phyloP scores from a whole-genome alignment of 2,888 invertebrate species.

The Rhynchonema sp. region DNA sequence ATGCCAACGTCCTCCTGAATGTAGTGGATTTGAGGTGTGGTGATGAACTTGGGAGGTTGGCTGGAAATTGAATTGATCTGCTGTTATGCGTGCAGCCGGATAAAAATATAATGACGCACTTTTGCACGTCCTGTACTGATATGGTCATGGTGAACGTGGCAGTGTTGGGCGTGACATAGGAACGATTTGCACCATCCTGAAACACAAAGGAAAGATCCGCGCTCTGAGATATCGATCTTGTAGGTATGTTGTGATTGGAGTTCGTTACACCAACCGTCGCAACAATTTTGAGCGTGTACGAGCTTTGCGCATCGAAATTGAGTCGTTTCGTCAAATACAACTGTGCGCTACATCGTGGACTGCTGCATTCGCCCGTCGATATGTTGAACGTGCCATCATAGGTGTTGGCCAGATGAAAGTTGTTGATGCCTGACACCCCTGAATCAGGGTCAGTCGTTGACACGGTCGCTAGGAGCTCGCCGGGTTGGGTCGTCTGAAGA shows the following conservation, averaged over 20 bases:
- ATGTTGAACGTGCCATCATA: neutral
- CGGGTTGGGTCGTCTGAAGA: conserved; percentile 16
- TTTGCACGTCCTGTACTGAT: neutral
- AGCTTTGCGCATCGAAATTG: neutral
- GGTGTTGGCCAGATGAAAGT: conserved; percentile 6
- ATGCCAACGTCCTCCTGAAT: conserved; percentile 63
- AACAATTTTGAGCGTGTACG: neutral
- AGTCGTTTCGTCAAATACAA: neutral
- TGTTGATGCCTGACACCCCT: conserved; percentile 24
- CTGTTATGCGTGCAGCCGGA: too few species aligned
- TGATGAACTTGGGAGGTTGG: neutral
- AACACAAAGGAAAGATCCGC: neutral
- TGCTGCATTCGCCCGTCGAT: neutral
- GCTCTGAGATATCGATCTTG: neutral
- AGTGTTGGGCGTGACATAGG: neutral
- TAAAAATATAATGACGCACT: too few species aligned
- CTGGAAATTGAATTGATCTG: neutral
- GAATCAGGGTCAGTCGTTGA: conserved; percentile 27
- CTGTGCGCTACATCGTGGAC: neutral
- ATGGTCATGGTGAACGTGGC: neutral
- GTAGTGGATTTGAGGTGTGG: conserved; percentile 2
- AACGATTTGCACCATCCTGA: neutral
- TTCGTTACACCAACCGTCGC: neutral
- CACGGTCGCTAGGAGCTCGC: conserved; percentile 16
- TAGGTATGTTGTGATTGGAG: neutral